Percentiles rank a stretch among this genome's conserved stretches.
Evolutionary conservation across 2,113 vertebrate species (phyloP).

Genomic region (Bombycilla garrulus): DNA sequence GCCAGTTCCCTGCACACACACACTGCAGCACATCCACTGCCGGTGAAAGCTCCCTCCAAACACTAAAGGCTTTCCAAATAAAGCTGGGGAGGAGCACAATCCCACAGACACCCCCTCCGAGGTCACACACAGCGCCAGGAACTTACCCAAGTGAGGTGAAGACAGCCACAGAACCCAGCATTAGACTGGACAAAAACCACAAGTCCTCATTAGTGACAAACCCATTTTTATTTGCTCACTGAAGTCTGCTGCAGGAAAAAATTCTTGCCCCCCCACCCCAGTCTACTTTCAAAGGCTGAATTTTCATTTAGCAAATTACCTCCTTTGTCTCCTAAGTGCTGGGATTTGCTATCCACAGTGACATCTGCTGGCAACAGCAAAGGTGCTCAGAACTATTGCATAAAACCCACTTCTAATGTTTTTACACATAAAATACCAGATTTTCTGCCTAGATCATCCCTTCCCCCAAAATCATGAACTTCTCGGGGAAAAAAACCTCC

Average conservation of each 20-base stretch:
- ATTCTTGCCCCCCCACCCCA: neutral
- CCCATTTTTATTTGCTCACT: neutral
- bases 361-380: conserved; percentile 70
- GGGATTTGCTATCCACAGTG: conserved; percentile 57
- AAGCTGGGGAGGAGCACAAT: neutral
- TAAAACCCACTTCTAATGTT: neutral
- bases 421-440: neutral
- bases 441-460: neutral
- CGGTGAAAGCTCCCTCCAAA: neutral
- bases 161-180: neutral
- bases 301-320: conserved; percentile 66
- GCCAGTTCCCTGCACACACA: neutral
- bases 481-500: neutral
- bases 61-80: neutral
- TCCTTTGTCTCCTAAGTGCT: conserved; percentile 53
- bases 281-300: conserved; percentile 41
- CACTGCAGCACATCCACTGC: neutral
- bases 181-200: neutral
- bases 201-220: neutral
- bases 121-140: neutral
- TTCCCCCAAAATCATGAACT: neutral
- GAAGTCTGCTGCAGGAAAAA: neutral
- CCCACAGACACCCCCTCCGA: neutral
- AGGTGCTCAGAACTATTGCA: neutral
- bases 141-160: neutral